Conservation (phyloP, 2,888 invertebrate species). For the Acrobasis consociella region DNA sequence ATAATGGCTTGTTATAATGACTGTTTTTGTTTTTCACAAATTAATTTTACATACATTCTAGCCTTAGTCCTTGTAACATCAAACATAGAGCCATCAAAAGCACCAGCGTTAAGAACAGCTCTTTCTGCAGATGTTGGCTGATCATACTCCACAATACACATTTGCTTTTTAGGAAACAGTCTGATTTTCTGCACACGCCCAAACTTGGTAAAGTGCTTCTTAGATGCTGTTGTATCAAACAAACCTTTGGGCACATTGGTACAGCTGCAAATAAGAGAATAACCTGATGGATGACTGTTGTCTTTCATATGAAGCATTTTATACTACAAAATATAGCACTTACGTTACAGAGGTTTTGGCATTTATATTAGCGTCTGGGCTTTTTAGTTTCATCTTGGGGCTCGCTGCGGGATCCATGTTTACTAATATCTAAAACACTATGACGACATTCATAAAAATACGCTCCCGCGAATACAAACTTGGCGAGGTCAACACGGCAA, state of each 20-base stretch:
- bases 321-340: conserved; percentile 40
- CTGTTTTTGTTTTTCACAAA: no score
- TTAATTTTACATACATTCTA: conserved; percentile 61
- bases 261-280: conserved; percentile 71
- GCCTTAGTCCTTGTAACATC: conserved; percentile 79
- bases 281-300: conserved; percentile 13
- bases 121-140: conserved; percentile 81
- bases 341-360: conserved; percentile 71
- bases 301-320: background rate
- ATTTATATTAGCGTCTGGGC: conserved; percentile 54
- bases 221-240: conserved; percentile 82
- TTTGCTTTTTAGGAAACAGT: conserved; percentile 84
- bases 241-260: conserved; percentile 85
- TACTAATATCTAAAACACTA: conserved; percentile 19
- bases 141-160: conserved; percentile 87
- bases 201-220: conserved; percentile 87
- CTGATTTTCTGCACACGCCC: conserved; percentile 86
- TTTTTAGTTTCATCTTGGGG: conserved; percentile 59
- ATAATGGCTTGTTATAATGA: no score
- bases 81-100: conserved; percentile 85
- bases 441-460: conserved; percentile 27
- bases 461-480: conserved; percentile 22
- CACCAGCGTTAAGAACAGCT: conserved; percentile 84
- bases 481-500: conserved; percentile 32
- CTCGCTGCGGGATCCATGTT: conserved; percentile 53